Evolutionary conservation across 2,797 vertebrate species (phyloP).

Genomic region (Brotula barbata): DNA sequence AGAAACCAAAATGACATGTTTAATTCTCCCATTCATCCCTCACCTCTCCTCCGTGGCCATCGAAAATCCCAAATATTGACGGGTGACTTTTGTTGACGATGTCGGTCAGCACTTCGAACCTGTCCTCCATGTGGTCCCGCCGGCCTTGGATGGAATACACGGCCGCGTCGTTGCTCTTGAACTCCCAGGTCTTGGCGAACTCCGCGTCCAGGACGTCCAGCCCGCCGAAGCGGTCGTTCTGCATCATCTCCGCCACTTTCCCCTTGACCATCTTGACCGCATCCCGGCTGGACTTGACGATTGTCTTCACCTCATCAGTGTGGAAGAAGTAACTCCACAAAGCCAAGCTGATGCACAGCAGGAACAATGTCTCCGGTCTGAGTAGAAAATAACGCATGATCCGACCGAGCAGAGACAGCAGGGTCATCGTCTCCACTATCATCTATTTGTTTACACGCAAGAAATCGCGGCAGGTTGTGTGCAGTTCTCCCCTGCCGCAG

Average conservation of each 20-base stretch:
- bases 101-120: conserved; percentile 94
- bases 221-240: conserved; percentile 92
- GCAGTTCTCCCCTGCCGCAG: conserved; percentile 53
- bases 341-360: conserved; percentile 97
- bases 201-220: conserved; percentile 93
- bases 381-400: conserved; percentile 99
- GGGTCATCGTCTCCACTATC: conserved; percentile 99
- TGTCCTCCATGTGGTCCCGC: conserved; percentile 98
- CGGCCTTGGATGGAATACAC: conserved; percentile 99
- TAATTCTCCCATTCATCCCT: conserved; percentile 41
- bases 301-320: conserved; percentile 99
- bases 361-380: conserved; percentile 96
- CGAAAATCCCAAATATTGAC: conserved; percentile 97
- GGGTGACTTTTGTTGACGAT: conserved; percentile 94
- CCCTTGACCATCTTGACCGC: conserved; percentile 99
- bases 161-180: conserved; percentile 94
- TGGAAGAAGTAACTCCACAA: conserved; percentile 99
- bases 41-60: conserved; percentile 98
- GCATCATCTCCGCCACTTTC: conserved; percentile 99
- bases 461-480: conserved; percentile 66
- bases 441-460: conserved; percentile 69
- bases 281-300: conserved; percentile 97
- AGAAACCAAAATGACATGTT: too few species aligned
- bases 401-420: conserved; percentile 98
- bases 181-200: conserved; percentile 99